A percentile compares a stretch with the other conserved stretches of the same genome.
These are phyloP conservation scores for Heliconius cydno DNA, from an alignment of 2,888 invertebrate species.

Conservation along the genomic window DNA sequence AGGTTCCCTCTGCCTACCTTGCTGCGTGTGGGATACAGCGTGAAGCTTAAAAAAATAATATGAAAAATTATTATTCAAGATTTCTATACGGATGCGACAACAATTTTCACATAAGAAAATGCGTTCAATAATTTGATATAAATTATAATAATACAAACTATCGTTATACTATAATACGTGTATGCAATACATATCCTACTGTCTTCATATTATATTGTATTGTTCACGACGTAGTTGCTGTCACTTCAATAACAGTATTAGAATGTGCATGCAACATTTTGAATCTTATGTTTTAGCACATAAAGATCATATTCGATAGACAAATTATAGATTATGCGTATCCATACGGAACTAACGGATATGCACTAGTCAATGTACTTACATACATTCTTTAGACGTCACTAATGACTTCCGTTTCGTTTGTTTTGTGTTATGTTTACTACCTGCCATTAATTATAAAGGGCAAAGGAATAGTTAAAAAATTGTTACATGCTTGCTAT, in stretches of 20 bases:
- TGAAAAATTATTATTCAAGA: neutral
- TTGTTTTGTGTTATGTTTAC: conserved; percentile 67
- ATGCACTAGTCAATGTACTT: conserved; percentile 58
- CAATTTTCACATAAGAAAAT: neutral
- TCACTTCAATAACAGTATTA: conserved; percentile 25
- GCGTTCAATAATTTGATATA: neutral
- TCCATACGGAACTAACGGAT: conserved; percentile 73
- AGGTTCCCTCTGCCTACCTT: no score
- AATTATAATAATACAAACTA: neutral
- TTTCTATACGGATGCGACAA: neutral
- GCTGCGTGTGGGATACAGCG: no score
- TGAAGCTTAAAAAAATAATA: no score
- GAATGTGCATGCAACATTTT: neutral
- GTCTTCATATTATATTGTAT: conserved; percentile 4
- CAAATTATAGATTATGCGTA: conserved; percentile 49
- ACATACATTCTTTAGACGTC: conserved; percentile 66
- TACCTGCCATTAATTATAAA: conserved; percentile 52
- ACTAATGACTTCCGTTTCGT: conserved; percentile 72
- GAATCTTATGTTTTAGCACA: conserved; percentile 42
- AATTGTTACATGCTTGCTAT: neutral
- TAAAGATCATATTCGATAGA: conserved; percentile 48
- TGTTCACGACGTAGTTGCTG: conserved; percentile 17
- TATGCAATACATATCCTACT: neutral
- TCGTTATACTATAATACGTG: conserved; percentile 3
- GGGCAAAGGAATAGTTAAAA: conserved; percentile 10